Base-by-base conservation (phyloP, 2,113 vertebrate species). In the Phylloscopus trochilus region DNA sequence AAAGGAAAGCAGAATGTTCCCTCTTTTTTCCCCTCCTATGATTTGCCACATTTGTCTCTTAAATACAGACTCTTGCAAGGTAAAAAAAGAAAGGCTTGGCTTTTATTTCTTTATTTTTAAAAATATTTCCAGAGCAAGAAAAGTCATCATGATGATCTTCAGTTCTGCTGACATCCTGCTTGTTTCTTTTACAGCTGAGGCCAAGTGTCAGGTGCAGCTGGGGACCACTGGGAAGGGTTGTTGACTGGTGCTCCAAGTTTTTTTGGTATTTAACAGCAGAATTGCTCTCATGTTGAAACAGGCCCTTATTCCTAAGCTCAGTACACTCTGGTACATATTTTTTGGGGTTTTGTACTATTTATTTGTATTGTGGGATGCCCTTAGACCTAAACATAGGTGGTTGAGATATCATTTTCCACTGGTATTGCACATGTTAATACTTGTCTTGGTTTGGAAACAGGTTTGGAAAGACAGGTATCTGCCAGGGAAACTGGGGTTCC, bases 1-100 rank as follows among this genome's bases (percentile, higher is more conserved):
- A 87, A 87, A 93, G 62, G 8, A 92, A 89, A 75, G 83, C 69
- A 93, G 62, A 92, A 30, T 85, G 37, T 86, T 89, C 79, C 13
- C 7, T 83, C 24, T 70, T 78, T 53, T 18, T 11, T 19, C 3
- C 7, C 63, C 43, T 56, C 53, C 35, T 44, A 47, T 89, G 59
- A 51, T 67, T 86, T 95, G 37, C 59, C 66, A 72, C 28, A 30
- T 87, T 91, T 68, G 18, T 64, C 47, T 91, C 83, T 80, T 64
- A 89, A 86, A 89, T 59, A 31, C 11, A 92, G 81, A 33, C 35
- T 73, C 66, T 31, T 75, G 53, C 49, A 84, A 66, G 66, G 41
- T 49, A 64, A 26, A 75, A 86, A 74, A 85, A 28, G 4, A 39
- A 53, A 47, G 9, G 15, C 15, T 17, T 37, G 44, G 22, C 7